phyloP scores from a whole-genome alignment of 2,888 invertebrate genomes.

The Ernsta delagoae region DNA sequence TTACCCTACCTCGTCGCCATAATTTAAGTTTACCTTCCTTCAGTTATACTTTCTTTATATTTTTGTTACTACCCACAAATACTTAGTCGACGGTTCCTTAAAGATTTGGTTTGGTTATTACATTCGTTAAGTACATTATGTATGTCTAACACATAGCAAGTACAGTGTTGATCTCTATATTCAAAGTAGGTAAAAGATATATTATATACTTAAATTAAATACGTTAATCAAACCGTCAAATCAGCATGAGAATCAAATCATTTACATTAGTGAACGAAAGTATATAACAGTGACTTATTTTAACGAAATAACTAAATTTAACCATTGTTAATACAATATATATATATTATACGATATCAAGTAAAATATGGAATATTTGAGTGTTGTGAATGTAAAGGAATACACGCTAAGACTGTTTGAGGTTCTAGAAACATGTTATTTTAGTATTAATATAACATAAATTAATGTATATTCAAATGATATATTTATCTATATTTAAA shows the following conservation, averaged over 20 bases:
- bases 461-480: conserved; percentile 46
- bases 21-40: neutral
- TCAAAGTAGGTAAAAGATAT: conserved; percentile 11
- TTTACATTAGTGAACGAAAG: too few species aligned
- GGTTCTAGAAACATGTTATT: conserved; percentile 56
- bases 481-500: conserved; percentile 17
- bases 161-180: conserved; percentile 21
- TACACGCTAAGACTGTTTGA: conserved; percentile 72
- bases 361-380: too few species aligned
- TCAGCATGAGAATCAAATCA: too few species aligned
- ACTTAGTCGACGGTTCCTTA: neutral
- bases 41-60: neutral
- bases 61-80: neutral
- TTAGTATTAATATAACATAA: conserved; percentile 44
- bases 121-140: neutral
- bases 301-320: too few species aligned
- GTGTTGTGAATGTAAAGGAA: conserved; percentile 71
- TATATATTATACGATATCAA: too few species aligned
- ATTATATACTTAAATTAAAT: too few species aligned
- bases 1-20: neutral
- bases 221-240: too few species aligned
- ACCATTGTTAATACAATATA: too few species aligned
- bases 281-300: too few species aligned
- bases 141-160: neutral
- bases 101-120: neutral